A percentile compares a stretch with the other conserved stretches of the same genome.
Evolutionary conservation across 2,888 invertebrate genomes (phyloP).

Genomic region (Polydrusus tereticollis): DNA sequence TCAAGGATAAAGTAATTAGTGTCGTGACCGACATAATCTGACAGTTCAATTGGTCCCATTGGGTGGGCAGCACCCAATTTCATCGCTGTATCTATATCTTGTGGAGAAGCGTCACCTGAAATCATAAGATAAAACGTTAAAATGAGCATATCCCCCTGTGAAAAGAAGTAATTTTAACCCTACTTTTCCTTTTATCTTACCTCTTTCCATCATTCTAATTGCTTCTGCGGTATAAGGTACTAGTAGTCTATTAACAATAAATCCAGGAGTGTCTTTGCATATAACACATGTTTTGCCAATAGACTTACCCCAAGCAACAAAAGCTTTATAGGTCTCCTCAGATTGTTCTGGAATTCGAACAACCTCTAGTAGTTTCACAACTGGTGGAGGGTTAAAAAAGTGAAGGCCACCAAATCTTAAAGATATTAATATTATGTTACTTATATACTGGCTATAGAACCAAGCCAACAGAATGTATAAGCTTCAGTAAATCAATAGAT

Average conservation of each 20-base stretch:
- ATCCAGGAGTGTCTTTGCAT: slow-evolving; percentile 93
- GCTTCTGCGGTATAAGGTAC: slow-evolving; percentile 89
- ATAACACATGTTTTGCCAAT: slow-evolving; percentile 88
- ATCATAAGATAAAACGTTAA: too few species aligned
- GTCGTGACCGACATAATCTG: slow-evolving; percentile 88
- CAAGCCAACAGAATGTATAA: too few species aligned
- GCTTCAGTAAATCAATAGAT: neutral
- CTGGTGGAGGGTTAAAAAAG: slow-evolving; percentile 93
- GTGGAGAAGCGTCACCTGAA: slow-evolving; percentile 77
- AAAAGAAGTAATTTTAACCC: neutral
- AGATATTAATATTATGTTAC: too few species aligned
- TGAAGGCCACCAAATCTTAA: slow-evolving; percentile 88
- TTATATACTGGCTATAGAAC: too few species aligned
- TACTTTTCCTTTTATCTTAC: slow-evolving; percentile 63
- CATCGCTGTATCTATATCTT: slow-evolving; percentile 91
- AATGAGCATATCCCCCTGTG: too few species aligned
- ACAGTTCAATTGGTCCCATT: slow-evolving; percentile 90
- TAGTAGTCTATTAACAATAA: slow-evolving; percentile 89
- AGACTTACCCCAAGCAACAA: slow-evolving; percentile 85
- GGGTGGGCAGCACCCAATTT: slow-evolving; percentile 90
- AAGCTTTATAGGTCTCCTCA: slow-evolving; percentile 78
- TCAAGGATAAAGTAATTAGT: slow-evolving; percentile 82
- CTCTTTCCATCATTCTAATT: slow-evolving; percentile 83
- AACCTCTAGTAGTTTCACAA: slow-evolving; percentile 91
- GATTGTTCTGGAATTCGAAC: slow-evolving; percentile 82